phyloP scores from a whole-genome alignment of 2,888 invertebrate genomes.

The Hybos culiciformis region DNA sequence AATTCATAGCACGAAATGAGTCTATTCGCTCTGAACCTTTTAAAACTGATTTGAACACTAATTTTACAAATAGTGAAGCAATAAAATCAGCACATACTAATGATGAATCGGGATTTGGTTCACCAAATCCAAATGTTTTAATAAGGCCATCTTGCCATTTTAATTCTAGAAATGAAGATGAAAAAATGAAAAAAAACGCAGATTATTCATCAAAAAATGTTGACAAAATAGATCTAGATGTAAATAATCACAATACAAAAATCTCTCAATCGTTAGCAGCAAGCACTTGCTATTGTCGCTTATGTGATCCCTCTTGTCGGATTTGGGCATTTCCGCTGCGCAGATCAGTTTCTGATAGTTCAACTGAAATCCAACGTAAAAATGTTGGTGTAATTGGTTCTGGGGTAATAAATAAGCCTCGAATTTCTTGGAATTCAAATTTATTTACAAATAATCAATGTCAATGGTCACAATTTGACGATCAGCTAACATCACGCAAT shows the following conservation, averaged over 20 bases:
- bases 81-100: too few species aligned
- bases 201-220: background rate
- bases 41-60: too few species aligned
- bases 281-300: conserved; percentile 19
- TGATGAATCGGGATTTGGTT: too few species aligned
- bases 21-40: too few species aligned
- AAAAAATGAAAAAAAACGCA: background rate
- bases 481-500: conserved; percentile 6
- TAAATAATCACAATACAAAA: background rate
- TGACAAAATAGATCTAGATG: too few species aligned
- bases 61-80: too few species aligned
- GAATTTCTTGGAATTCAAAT: conserved; percentile 15
- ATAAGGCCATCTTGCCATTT: too few species aligned
- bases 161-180: too few species aligned
- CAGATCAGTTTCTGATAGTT: conserved; percentile 32
- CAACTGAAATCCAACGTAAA: conserved; percentile 18
- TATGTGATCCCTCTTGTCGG: conserved; percentile 32
- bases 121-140: too few species aligned
- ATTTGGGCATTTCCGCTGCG: conserved; percentile 35
- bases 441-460: conserved; percentile 17
- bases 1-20: too few species aligned
- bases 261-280: conserved; percentile 9
- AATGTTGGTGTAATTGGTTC: conserved; percentile 21
- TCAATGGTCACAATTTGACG: background rate
- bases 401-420: conserved; percentile 9